phyloP scores from a whole-genome alignment of 2,113 vertebrate genomes.

The Prietella phreatophila region DNA sequence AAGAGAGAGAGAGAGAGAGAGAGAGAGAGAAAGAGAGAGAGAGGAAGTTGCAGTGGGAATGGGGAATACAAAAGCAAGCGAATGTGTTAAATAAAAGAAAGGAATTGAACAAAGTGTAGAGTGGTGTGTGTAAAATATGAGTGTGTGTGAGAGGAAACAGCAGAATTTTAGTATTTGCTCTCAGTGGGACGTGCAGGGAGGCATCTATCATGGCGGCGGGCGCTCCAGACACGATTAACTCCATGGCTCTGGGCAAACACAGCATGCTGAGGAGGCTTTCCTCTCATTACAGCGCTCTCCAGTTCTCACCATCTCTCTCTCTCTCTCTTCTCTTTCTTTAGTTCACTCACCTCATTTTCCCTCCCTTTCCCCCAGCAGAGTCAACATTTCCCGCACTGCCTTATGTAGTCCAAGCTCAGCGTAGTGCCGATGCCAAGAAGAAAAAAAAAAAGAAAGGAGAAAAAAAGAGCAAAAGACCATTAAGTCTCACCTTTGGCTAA shows the following conservation, averaged over 20 bases:
- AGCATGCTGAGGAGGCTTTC: slow-evolving; percentile 42
- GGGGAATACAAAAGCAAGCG: neutral
- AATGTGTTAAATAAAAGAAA: slow-evolving; percentile 34
- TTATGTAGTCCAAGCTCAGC: slow-evolving; percentile 47
- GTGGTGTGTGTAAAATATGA: neutral
- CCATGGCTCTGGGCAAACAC: slow-evolving; percentile 54
- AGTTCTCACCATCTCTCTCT: slow-evolving; percentile 23
- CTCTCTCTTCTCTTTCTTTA: slow-evolving; percentile 17
- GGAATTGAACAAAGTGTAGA: slow-evolving; percentile 8
- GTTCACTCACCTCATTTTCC: slow-evolving; percentile 18
- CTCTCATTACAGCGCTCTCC: slow-evolving; percentile 47
- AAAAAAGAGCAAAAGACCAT: slow-evolving; percentile 43
- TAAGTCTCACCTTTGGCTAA: slow-evolving; percentile 58
- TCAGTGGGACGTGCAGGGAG: slow-evolving; percentile 36
- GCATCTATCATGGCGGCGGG: slow-evolving; percentile 37
- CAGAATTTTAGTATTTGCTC: slow-evolving; percentile 43
- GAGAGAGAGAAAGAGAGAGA: neutral
- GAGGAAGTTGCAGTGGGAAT: neutral
- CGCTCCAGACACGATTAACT: slow-evolving; percentile 50
- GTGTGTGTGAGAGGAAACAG: slow-evolving; percentile 12
- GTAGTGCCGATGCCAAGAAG: slow-evolving; percentile 23
- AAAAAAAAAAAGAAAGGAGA: neutral
- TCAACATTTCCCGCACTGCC: slow-evolving; percentile 32
- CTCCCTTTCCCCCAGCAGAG: slow-evolving; percentile 29
- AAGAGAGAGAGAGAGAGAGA: neutral